phyloP scores from a whole-genome alignment of 2,888 invertebrate species.

The Trissolcus japonicus region DNA sequence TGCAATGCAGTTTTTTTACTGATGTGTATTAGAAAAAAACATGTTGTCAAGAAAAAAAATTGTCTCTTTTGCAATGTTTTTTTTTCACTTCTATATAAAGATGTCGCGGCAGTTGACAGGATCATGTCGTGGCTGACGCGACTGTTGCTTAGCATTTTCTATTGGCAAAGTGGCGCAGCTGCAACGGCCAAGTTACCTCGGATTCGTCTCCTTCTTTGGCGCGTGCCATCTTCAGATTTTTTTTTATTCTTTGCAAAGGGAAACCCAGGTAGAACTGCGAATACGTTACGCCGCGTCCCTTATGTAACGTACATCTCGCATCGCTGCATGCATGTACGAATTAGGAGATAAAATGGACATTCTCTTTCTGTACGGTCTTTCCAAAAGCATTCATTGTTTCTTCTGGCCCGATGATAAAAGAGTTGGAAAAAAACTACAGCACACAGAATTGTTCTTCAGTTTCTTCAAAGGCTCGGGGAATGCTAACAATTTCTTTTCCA shows the following conservation, averaged over 20 bases:
- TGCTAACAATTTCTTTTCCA: conserved; percentile 11
- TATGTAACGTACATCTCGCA: conserved; percentile 65
- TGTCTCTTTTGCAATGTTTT: conserved; percentile 3
- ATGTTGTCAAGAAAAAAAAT: too few species aligned
- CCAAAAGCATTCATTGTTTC: conserved; percentile 41
- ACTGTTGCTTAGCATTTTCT: conserved; percentile 45
- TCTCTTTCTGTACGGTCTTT: conserved; percentile 37
- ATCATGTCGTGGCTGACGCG: conserved; percentile 39
- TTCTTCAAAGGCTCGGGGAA: conserved; percentile 7
- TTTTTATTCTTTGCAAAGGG: conserved; percentile 55
- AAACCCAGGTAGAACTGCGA: conserved; percentile 64
- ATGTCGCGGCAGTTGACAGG: conserved; percentile 28
- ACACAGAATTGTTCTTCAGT: conserved; percentile 6
- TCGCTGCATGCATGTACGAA: conserved; percentile 60
- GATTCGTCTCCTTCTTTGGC: conserved; percentile 61
- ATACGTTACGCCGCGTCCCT: conserved; percentile 64
- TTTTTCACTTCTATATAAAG: conserved; percentile 27
- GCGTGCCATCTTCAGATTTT: conserved; percentile 61
- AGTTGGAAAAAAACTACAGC: conserved; percentile 11
- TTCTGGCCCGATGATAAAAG: conserved; percentile 24
- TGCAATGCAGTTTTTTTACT: too few species aligned
- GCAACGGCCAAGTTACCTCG: conserved; percentile 49
- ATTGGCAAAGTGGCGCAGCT: conserved; percentile 52
- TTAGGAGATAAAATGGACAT: conserved; percentile 49
- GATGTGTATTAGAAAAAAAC: too few species aligned